Evolutionary conservation across 2,113 vertebrate genomes (phyloP).

Genomic region (Scolopax mira): DNA sequence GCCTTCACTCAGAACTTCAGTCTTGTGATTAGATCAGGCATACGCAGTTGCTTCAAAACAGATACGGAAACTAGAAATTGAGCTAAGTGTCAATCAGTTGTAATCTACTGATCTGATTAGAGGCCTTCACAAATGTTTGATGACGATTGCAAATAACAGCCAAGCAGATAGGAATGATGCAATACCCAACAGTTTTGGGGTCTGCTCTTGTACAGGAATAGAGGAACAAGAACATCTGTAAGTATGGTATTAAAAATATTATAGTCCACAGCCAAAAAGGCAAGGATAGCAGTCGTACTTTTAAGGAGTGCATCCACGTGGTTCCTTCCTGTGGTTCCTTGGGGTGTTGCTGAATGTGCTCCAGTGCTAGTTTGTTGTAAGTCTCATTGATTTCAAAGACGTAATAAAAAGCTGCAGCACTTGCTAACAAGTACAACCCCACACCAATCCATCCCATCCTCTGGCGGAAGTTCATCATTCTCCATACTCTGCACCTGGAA

Average conservation of each 20-base stretch:
- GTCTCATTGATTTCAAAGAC: slow-evolving; percentile 93
- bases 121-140: slow-evolving; percentile 84
- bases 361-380: slow-evolving; percentile 87
- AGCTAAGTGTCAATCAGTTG: slow-evolving; percentile 88
- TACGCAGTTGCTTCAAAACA: slow-evolving; percentile 38
- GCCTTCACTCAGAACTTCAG: slow-evolving; percentile 63
- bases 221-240: slow-evolving; percentile 96
- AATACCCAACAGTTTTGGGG: slow-evolving; percentile 93
- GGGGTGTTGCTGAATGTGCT: slow-evolving; percentile 82
- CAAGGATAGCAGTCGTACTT: slow-evolving; percentile 82
- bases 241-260: slow-evolving; percentile 91
- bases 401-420: slow-evolving; percentile 86
- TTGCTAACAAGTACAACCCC: slow-evolving; percentile 87
- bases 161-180: slow-evolving; percentile 93
- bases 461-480: slow-evolving; percentile 99
- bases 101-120: slow-evolving; percentile 89
- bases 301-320: slow-evolving; percentile 78
- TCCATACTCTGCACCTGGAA: slow-evolving; percentile 90
- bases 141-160: slow-evolving; percentile 91
- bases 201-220: slow-evolving; percentile 96
- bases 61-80: slow-evolving; percentile 13
- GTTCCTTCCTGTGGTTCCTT: slow-evolving; percentile 73
- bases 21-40: slow-evolving; percentile 54
- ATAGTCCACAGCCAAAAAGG: slow-evolving; percentile 92
- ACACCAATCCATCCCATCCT: slow-evolving; percentile 97